Percentiles rank a stretch among this genome's conserved stretches.
Conservation (phyloP, 2,888 invertebrate species). For the Polylopha cassiicola region DNA sequence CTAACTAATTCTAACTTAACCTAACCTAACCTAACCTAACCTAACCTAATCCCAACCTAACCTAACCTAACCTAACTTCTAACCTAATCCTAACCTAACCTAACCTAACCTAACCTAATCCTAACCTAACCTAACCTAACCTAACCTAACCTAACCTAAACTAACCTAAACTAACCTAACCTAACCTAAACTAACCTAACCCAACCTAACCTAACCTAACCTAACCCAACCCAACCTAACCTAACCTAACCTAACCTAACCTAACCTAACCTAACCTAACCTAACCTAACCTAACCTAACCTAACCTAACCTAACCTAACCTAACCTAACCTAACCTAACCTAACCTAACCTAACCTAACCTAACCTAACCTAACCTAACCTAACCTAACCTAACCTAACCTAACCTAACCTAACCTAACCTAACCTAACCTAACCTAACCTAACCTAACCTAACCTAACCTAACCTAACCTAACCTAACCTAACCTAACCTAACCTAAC, state of each 20-base stretch:
- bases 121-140: background rate
- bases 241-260: background rate
- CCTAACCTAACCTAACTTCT: no score
- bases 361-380: slow-evolving; percentile 8
- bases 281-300: slow-evolving; percentile 1
- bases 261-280: slow-evolving; percentile 3
- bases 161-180: background rate
- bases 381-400: slow-evolving; percentile 19
- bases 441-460: slow-evolving; percentile 23
- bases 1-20: no score
- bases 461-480: slow-evolving; percentile 24
- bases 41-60: no score
- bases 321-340: slow-evolving; percentile 2
- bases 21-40: no score
- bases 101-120: no score
- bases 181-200: slow-evolving; percentile 1
- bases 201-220: slow-evolving; percentile 1
- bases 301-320: slow-evolving; percentile 2
- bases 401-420: slow-evolving; percentile 25
- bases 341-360: slow-evolving; percentile 3
- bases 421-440: slow-evolving; percentile 24
- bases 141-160: background rate
- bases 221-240: slow-evolving; percentile 2
- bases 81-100: no score
- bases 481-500: slow-evolving; percentile 23